Evolutionary conservation across 1,140 invertebrate genomes (phyloP), one percentile per base, ranked within the genome.

Genomic region (Microplitis mediator): DNA sequence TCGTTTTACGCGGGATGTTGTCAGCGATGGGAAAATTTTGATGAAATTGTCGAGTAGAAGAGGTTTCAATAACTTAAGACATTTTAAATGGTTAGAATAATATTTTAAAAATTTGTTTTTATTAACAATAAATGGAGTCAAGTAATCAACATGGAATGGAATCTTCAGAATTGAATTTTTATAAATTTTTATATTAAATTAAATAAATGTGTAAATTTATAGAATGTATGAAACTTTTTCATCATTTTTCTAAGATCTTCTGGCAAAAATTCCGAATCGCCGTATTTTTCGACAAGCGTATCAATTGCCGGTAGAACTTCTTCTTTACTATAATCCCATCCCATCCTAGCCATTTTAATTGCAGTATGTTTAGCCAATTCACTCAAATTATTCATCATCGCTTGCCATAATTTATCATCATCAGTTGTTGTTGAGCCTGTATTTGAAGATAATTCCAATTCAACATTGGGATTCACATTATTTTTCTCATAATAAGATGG

Each of bases 241-340:
- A 69, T 13, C 58, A 34, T 36, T 1, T 5, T 13, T 34, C n/a
- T 69, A 8, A 73, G 1, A 4, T 61, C 36, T 4, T 64, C 51
- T 9, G 72, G 45, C 23, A 73, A 6, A 31, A 56, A 62, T 4
- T 39, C 32, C 1, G 66, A 73, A 8, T 73, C 50, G 4, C 52
- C 36, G 39, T 36, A 39, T 11, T 34, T n/a, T 4, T 52, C 60
- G n/a, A 64, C 4, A 34, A 34, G 13, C 9, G 11, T 0, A 54
- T 73, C 72, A 4, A 73, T 1, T 8, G 32, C 9, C 14, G 72
- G 72, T 11, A 73, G 50, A 16, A 73, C 9, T 56, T 52, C 45
- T 8, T 23, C 31, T 51, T 73, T 73, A 31, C 31, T 6, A 32
- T 51, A 13, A 3, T 62, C 5, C 50, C 66, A 73, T 4, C 35